Conservation (phyloP, 2,888 invertebrate species). For the Hecatera dysodea region DNA sequence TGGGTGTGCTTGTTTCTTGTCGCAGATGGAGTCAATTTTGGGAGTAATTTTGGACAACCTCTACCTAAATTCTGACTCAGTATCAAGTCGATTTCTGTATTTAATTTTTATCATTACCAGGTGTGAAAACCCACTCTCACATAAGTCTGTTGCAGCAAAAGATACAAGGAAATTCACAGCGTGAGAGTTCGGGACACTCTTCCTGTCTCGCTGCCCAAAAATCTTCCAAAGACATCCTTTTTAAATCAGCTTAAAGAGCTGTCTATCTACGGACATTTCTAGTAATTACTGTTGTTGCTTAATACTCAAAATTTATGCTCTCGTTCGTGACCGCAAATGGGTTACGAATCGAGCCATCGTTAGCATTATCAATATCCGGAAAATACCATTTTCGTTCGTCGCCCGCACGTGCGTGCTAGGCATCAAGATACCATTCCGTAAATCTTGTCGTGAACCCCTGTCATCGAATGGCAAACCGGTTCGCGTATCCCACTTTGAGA, state of each 20-base stretch:
- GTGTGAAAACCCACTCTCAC: neutral
- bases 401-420: too few species aligned
- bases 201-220: neutral
- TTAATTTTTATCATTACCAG: neutral
- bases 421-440: too few species aligned
- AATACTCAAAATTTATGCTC: neutral
- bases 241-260: slow-evolving; percentile 1
- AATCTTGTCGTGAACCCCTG: too few species aligned
- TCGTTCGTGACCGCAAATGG: neutral
- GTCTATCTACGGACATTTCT: neutral
- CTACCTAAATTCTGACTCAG: neutral
- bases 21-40: neutral
- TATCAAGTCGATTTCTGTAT: neutral
- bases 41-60: too few species aligned
- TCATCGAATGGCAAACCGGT: too few species aligned
- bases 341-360: neutral
- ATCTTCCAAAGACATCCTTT: neutral
- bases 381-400: neutral
- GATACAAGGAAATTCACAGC: neutral
- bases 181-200: neutral
- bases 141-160: neutral
- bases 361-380: neutral
- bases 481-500: too few species aligned
- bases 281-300: neutral
- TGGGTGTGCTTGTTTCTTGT: neutral